phyloP scores from a whole-genome alignment of 1,140 invertebrate genomes.

The Plutomurus gul region DNA sequence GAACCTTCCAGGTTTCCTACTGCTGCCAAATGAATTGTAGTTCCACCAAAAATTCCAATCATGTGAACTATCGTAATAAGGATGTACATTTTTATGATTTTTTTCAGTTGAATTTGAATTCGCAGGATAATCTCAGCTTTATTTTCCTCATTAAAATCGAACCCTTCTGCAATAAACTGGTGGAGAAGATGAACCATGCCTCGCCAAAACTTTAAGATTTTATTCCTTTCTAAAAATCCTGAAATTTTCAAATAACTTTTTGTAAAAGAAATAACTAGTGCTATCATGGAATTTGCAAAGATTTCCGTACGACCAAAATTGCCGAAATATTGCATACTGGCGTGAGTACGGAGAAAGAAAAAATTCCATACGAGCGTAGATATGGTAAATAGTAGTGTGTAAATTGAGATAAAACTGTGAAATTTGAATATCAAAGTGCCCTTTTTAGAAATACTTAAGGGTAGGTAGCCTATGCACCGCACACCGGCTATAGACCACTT shows the following conservation, averaged over 20 bases:
- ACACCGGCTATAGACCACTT: not conserved
- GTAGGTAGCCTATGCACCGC: not conserved
- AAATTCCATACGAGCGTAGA: not conserved
- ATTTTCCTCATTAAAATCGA: not conserved
- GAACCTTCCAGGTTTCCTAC: not conserved
- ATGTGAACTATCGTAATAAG: not conserved
- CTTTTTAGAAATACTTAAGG: not conserved
- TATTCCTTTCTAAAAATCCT: not conserved
- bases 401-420: not conserved
- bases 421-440: not conserved
- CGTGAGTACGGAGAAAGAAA: not conserved
- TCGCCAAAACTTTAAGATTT: not conserved
- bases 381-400: not conserved
- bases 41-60: not conserved
- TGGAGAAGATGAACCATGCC: not conserved
- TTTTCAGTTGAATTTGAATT: not conserved
- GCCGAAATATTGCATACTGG: not conserved
- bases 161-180: not conserved
- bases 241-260: not conserved
- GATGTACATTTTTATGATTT: not conserved
- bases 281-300: not conserved
- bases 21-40: not conserved
- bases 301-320: not conserved
- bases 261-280: not conserved
- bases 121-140: not conserved